Evolutionary conservation across 2,797 vertebrate species (phyloP), one percentile per base, ranked within the genome.

Genomic region (Malacoctenus gilli): DNA sequence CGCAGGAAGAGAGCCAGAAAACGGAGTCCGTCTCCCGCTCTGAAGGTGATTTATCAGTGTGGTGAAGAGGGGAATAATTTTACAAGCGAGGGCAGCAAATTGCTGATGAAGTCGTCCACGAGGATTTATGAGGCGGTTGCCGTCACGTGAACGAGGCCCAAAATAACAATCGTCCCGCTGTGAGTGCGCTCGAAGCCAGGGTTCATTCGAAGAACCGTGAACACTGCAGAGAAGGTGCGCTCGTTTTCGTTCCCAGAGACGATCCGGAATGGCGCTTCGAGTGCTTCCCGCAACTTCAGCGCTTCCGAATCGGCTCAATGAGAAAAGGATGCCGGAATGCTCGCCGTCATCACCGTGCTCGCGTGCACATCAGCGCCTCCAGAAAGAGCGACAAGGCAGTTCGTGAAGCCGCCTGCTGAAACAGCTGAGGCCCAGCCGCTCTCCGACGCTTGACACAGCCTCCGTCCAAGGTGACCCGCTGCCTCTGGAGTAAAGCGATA

Each of bases 1-100:
- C 21, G 13, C 5, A 28, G 25, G 59, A 36, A 11, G 16, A 66
- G 31, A 62, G 47, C 68, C 69, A 68, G 38, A 75, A 53, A 52
- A 58, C 41, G 39, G 38, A 67, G 8, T 43, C 38, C 42, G 30
- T 43, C 31, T 51, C 19, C 30, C 5, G 36, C 34, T 52, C 46
- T 15, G 10, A 16, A 28, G 19, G 8, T 65, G 62, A 75, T 60
- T 65, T 61, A 67, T 71, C 34, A 25, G 34, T 38, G 25, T 4
- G 5, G 23, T 44, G 58, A 54, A n/a, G n/a, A n/a, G 50, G 43
- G 42, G 23, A 32, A 39, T 59, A 31, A 41, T 46, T 41, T 20
- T 28, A 57, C 5, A 6, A 43, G 11, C 14, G 30, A 12, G 15
- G 10, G 14, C 5, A 30, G 25, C 38, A 50, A 38, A 43, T 34